phyloP scores from a whole-genome alignment of 2,888 invertebrate genomes.

The Falcaria lacertinaria region DNA sequence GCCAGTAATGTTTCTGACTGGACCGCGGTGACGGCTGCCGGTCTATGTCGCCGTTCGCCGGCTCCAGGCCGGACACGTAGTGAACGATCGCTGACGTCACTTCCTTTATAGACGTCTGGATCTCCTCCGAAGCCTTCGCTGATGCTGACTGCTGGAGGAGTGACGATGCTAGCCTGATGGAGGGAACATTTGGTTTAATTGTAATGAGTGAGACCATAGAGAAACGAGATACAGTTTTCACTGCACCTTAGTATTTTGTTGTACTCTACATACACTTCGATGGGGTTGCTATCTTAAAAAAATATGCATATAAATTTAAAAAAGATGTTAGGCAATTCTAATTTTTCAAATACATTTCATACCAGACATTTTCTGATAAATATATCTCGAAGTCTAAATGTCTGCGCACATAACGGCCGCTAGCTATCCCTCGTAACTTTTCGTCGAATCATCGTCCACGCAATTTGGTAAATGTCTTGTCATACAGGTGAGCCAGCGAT shows the following conservation, averaged over 20 bases:
- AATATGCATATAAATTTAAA: too few species aligned
- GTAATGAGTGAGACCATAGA: background rate
- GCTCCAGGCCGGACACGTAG: conserved; percentile 88
- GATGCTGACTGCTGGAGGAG: conserved; percentile 76
- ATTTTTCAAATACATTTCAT: too few species aligned
- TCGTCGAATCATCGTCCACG: background rate
- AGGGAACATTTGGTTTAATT: background rate
- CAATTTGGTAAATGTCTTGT: background rate
- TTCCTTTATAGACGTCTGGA: conserved; percentile 93
- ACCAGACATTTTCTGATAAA: too few species aligned
- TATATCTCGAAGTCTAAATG: background rate
- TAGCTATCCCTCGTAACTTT: background rate
- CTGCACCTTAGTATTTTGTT: too few species aligned
- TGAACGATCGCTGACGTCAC: conserved; percentile 96
- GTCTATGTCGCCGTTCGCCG: conserved; percentile 77
- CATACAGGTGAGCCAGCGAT: background rate
- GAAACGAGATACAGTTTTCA: too few species aligned
- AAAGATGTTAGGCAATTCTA: too few species aligned
- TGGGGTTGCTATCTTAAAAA: too few species aligned
- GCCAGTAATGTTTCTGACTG: conserved; percentile 89
- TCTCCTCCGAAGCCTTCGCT: conserved; percentile 81
- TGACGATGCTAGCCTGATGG: conserved; percentile 83
- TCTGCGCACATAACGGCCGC: background rate
- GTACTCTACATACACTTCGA: too few species aligned
- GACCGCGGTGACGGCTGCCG: conserved; percentile 79